Conservation (phyloP, 2,797 vertebrate genomes). For the Fringilla coelebs region DNA sequence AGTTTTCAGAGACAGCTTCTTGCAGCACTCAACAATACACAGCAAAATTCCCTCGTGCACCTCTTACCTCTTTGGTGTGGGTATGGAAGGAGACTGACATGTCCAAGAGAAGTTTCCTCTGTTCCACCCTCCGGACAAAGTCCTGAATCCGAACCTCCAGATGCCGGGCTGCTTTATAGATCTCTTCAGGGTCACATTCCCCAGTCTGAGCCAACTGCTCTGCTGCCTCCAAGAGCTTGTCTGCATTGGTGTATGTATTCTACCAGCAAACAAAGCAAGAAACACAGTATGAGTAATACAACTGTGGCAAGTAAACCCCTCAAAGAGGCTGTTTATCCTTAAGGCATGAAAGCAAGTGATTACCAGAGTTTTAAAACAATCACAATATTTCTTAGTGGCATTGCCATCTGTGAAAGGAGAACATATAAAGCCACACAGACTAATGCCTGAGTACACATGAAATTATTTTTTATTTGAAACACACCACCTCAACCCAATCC, state of each 20-base stretch:
- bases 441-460: not conserved
- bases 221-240: slow-evolving; percentile 96
- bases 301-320: not conserved
- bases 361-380: slow-evolving; percentile 21
- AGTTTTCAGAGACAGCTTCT: slow-evolving; percentile 1
- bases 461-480: slow-evolving; percentile 34
- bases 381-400: not conserved
- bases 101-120: slow-evolving; percentile 95
- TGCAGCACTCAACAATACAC: not conserved
- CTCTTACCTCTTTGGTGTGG: slow-evolving; percentile 95
- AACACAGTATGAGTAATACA: slow-evolving; percentile 14
- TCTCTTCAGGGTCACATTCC: slow-evolving; percentile 98
- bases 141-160: slow-evolving; percentile 98
- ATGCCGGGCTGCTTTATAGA: slow-evolving; percentile 96
- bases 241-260: slow-evolving; percentile 98
- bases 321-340: not conserved
- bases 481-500: not conserved
- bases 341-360: slow-evolving; percentile 8
- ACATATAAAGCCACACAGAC: not conserved
- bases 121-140: slow-evolving; percentile 94
- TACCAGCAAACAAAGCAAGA: slow-evolving; percentile 71
- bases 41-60: not conserved
- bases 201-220: slow-evolving; percentile 97
- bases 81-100: slow-evolving; percentile 99
- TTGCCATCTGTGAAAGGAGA: not conserved